Base-by-base conservation (phyloP, 2,888 invertebrate genomes). In the Phyllotreta cruciferae region DNA sequence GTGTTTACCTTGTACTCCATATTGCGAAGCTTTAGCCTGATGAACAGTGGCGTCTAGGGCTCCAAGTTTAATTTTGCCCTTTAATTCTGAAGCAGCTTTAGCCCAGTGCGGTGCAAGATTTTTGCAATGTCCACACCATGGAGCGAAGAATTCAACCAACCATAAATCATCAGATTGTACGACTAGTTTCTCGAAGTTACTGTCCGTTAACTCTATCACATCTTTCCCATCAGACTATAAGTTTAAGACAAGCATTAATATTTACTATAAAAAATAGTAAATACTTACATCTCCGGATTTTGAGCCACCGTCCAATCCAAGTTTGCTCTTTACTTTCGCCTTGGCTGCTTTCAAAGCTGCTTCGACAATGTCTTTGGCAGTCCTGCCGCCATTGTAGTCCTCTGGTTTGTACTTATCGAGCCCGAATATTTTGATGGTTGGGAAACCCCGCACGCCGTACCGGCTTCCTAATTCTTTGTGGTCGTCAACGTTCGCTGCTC, bases 111-210 rank as follows among this genome's bases (percentile, higher is more conserved):
- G 98, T 58, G 93, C 98, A 57, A 99, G 84, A 79, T 91, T 96
- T 83, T 98, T 98, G 83, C 97, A 97, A 81, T 97, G 96, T 4
- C 96, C 96, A 80, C 96, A 97, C 93, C 96, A 96, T 0, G 94
- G 94, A 5, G 98, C 98, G 82, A 89, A 98, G 86, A 99, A 98
- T 82, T 98, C 98, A 1, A 99, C 96, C 71, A 99, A 82, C 97
- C 98, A 98, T 81, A 96, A 86, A 77, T 98, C 98, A 10, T 98
- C 94, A 52, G 96, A 96, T 72, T 94, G 86, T 71, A 98, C 80
- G 10, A 99, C 98, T 58, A 91, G 81, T 79, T 93, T 90, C 69
- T 97, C 92, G 81, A 99, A 99, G 85, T 99, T 99, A 68, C 90
- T 87, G 80, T 99, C 98, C 0, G 98, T 99, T 67, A 99, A 83